Evolutionary conservation across 2,888 invertebrate species (phyloP).

Genomic region (Brachyptera putata): DNA sequence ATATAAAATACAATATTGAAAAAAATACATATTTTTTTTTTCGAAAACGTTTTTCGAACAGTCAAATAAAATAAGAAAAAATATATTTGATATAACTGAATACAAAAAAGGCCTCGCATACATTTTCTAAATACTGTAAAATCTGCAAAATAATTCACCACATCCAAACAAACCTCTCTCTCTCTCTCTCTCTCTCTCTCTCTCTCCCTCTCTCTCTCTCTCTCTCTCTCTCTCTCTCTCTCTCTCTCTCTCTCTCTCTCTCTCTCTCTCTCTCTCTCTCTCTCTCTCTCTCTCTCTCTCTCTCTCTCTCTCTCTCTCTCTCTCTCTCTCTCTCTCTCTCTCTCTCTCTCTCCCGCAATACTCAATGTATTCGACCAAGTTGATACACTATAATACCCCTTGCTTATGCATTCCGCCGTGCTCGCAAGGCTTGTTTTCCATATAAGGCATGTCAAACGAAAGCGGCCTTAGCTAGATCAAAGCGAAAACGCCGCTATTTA

Average conservation of each 20-base stretch:
- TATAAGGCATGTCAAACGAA: constrained; percentile 34
- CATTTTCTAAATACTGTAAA: no score
- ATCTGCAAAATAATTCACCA: no score
- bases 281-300: constrained; percentile 11
- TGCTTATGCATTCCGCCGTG: constrained; percentile 35
- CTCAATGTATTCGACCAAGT: constrained; percentile 7
- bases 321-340: constrained; percentile 13
- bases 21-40: no score
- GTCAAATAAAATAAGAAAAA: no score
- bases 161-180: no score
- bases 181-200: constrained; percentile 15
- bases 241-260: constrained; percentile 11
- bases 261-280: constrained; percentile 11
- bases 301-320: constrained; percentile 11
- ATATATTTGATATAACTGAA: no score
- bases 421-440: constrained; percentile 33
- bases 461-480: constrained; percentile 23
- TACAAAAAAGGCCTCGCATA: no score
- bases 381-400: constrained; percentile 24
- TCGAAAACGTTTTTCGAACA: no score
- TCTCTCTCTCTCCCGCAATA: constrained; percentile 14
- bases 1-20: no score
- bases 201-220: constrained; percentile 11
- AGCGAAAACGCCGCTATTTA: constrained; percentile 34
- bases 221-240: constrained; percentile 11